Evolutionary conservation across 2,113 vertebrate species (phyloP).

Genomic region (Limnothrissa miodon): DNA sequence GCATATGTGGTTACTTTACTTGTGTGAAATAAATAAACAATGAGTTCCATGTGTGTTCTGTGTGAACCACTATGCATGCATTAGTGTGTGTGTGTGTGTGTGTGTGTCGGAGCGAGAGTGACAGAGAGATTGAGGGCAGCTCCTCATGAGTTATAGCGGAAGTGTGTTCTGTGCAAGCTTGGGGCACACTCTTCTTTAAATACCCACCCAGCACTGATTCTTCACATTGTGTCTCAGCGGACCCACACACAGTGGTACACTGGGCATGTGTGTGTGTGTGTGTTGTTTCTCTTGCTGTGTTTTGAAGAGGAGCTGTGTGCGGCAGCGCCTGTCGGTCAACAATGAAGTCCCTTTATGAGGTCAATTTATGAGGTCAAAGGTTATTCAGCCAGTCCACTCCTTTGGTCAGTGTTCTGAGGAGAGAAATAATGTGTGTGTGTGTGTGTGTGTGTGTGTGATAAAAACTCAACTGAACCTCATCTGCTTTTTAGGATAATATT

Average conservation of each 20-base stretch:
- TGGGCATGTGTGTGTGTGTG: background rate
- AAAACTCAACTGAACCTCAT: too few species aligned
- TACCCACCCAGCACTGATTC: background rate
- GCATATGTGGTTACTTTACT: slow-evolving; percentile 60
- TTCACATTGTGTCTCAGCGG: background rate
- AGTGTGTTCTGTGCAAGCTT: background rate
- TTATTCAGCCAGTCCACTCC: background rate
- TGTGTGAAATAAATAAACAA: slow-evolving; percentile 71
- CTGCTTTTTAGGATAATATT: background rate
- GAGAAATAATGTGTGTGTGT: background rate
- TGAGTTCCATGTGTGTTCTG: slow-evolving; percentile 35
- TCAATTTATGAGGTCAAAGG: background rate
- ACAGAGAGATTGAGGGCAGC: slow-evolving; percentile 21
- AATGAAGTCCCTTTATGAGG: too few species aligned
- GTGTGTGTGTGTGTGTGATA: too few species aligned
- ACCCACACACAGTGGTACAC: background rate
- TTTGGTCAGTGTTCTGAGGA: background rate
- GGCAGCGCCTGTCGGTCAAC: background rate
- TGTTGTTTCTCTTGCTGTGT: background rate
- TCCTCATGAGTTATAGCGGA: slow-evolving; percentile 32
- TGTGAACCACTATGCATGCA: background rate
- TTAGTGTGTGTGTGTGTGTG: background rate
- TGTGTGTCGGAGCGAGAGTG: slow-evolving; percentile 26
- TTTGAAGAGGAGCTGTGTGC: background rate
- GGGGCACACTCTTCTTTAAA: background rate